These are phyloP conservation scores for Temnothorax rugatulus DNA, from an alignment of 2,888 invertebrate genomes.

Conservation along the genomic window DNA sequence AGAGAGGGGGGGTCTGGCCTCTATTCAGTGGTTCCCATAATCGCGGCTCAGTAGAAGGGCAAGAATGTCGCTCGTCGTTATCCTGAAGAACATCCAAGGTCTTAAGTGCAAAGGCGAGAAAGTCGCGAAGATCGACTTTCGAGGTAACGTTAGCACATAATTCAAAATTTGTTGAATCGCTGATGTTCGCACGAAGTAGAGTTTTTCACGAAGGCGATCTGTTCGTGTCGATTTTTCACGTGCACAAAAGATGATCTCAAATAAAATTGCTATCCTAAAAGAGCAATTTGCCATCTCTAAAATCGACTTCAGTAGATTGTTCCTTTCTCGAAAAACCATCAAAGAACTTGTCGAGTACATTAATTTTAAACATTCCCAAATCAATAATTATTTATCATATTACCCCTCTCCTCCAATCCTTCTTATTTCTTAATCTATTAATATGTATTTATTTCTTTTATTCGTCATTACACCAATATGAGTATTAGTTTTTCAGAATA, in stretches of 20 bases:
- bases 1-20: neutral
- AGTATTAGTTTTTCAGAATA: neutral
- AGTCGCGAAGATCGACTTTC: constrained; percentile 90
- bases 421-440: neutral
- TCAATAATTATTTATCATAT: neutral
- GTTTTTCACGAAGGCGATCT: neutral
- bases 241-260: neutral
- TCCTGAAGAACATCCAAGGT: constrained; percentile 90
- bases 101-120: constrained; percentile 90
- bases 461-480: neutral
- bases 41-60: neutral
- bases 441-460: neutral
- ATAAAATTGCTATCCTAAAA: neutral
- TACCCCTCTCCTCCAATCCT: too few species aligned
- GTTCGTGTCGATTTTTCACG: neutral
- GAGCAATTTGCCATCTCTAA: neutral
- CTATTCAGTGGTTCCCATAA: neutral
- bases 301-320: neutral
- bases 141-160: constrained; percentile 88
- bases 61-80: constrained; percentile 90
- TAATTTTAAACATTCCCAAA: neutral
- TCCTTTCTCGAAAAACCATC: neutral
- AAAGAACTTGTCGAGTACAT: neutral
- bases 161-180: constrained; percentile 7
- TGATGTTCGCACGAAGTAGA: neutral